Conservation (phyloP, 2,888 invertebrate genomes). For the Caenorhabditis sulstoni region DNA sequence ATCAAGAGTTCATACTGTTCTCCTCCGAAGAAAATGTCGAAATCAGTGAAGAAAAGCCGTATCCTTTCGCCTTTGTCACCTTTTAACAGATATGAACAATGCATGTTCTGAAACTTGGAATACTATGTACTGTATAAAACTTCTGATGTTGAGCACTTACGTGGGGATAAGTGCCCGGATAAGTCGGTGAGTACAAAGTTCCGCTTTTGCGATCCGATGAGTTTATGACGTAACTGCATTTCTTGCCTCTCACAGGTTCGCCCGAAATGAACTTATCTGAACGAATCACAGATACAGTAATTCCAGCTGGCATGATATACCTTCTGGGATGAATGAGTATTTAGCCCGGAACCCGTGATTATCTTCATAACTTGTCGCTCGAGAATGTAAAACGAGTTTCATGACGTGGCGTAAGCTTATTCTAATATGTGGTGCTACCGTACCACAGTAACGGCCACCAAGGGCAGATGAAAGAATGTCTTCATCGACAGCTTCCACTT, state of each 20-base stretch:
- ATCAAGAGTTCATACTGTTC: constrained; percentile 84
- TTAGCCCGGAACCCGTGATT: constrained; percentile 80
- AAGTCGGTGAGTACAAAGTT: constrained; percentile 94
- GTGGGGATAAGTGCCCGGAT: constrained; percentile 96
- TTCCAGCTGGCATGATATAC: constrained; percentile 73
- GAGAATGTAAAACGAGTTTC: constrained; percentile 82
- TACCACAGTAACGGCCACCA: constrained; percentile 82
- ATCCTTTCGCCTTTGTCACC: constrained; percentile 93
- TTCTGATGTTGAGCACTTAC: constrained; percentile 30
- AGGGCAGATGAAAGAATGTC: constrained; percentile 81
- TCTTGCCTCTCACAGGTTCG: constrained; percentile 61
- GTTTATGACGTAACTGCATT: constrained; percentile 76
- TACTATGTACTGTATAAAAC: neutral
- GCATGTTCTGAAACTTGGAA: constrained; percentile 72
- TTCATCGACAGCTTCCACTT: constrained; percentile 79
- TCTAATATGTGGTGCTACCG: constrained; percentile 81
- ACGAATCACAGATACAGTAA: constrained; percentile 26
- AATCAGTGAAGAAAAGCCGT: constrained; percentile 95
- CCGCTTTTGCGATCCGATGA: constrained; percentile 84
- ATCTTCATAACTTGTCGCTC: constrained; percentile 79
- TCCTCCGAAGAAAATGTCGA: constrained; percentile 98
- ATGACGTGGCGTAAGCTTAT: constrained; percentile 81
- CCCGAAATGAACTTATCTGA: constrained; percentile 75
- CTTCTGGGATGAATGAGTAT: constrained; percentile 81
- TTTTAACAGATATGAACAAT: constrained; percentile 86